phyloP scores from a whole-genome alignment of 2,888 invertebrate species.

The Polydrusus cervinus region DNA sequence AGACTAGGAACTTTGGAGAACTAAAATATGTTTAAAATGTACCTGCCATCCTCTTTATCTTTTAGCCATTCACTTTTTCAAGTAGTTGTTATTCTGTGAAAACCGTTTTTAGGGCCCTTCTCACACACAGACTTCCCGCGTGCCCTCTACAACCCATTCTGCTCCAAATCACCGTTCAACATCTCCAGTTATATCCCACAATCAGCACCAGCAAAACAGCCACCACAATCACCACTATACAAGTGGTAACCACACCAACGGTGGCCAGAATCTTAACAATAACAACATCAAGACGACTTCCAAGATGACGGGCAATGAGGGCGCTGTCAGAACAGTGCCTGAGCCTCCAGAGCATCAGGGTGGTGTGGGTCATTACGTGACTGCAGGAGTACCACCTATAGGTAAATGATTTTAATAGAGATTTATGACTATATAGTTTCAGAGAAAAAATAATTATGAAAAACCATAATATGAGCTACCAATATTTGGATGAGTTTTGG shows the following conservation, averaged over 20 bases:
- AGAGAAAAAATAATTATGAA: too few relatives aligned
- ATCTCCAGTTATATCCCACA: slow-evolving; percentile 20
- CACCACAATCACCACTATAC: slow-evolving; percentile 31
- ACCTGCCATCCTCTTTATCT: too few relatives aligned
- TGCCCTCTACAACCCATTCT: slow-evolving; percentile 25
- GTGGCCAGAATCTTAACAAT: slow-evolving; percentile 51
- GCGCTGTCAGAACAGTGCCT: slow-evolving; percentile 47
- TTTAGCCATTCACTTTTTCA: too few relatives aligned
- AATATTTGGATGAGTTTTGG: too few relatives aligned
- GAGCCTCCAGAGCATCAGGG: slow-evolving; percentile 56
- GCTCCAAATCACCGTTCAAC: slow-evolving; percentile 25
- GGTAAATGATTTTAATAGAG: slow-evolving; percentile 55
- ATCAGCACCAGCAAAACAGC: slow-evolving; percentile 8
- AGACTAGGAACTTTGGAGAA: too few relatives aligned
- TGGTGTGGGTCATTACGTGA: slow-evolving; percentile 58
- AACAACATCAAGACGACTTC: slow-evolving; percentile 54
- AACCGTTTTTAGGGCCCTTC: slow-evolving; percentile 56
- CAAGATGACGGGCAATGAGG: slow-evolving; percentile 56
- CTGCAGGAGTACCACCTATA: slow-evolving; percentile 59
- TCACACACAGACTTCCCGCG: slow-evolving; percentile 50
- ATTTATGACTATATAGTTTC: not conserved
- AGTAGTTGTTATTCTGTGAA: not conserved
- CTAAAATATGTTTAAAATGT: too few relatives aligned
- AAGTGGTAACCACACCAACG: slow-evolving; percentile 44
- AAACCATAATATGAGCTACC: too few relatives aligned